Percentiles rank a stretch among this genome's conserved stretches.
These are phyloP conservation scores for Muscina levida DNA, from an alignment of 2,888 invertebrate genomes.

Conservation along the genomic window DNA sequence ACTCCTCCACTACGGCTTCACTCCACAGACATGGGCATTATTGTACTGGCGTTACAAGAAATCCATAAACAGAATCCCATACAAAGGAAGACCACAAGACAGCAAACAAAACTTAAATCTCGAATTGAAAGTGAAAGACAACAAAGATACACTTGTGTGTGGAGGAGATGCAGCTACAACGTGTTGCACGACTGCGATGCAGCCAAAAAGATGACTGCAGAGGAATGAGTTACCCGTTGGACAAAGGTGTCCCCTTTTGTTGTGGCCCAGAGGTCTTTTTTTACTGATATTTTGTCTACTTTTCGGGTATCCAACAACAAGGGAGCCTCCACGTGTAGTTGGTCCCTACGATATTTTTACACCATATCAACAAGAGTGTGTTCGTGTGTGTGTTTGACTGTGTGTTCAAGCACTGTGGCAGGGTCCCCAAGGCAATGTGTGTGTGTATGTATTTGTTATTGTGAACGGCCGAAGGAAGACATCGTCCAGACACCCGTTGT, in stretches of 20 bases:
- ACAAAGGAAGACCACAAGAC: slow-evolving; percentile 31
- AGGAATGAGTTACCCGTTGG: background rate
- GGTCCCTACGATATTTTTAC: background rate
- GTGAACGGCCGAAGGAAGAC: slow-evolving; percentile 56
- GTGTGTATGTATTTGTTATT: slow-evolving; percentile 20
- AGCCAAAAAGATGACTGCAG: slow-evolving; percentile 13
- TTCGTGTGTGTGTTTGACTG: too few species aligned
- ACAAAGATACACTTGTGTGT: slow-evolving; percentile 60
- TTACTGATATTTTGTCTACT: slow-evolving; percentile 24
- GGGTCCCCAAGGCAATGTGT: background rate
- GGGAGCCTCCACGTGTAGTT: slow-evolving; percentile 61
- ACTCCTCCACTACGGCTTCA: background rate
- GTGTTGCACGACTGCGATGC: slow-evolving; percentile 19
- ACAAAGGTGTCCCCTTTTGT: slow-evolving; percentile 65
- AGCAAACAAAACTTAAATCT: slow-evolving; percentile 16
- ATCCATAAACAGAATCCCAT: slow-evolving; percentile 41
- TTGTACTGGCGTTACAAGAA: slow-evolving; percentile 65
- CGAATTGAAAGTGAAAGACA: slow-evolving; percentile 28
- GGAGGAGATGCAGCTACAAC: slow-evolving; percentile 44
- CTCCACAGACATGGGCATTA: slow-evolving; percentile 17
- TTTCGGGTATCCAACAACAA: slow-evolving; percentile 48
- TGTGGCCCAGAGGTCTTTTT: slow-evolving; percentile 53
- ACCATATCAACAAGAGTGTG: too few species aligned
- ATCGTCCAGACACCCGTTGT: slow-evolving; percentile 71
- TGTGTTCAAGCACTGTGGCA: background rate